phyloP scores from a whole-genome alignment of 2,797 vertebrate genomes.

The Lophotriccus pileatus region DNA sequence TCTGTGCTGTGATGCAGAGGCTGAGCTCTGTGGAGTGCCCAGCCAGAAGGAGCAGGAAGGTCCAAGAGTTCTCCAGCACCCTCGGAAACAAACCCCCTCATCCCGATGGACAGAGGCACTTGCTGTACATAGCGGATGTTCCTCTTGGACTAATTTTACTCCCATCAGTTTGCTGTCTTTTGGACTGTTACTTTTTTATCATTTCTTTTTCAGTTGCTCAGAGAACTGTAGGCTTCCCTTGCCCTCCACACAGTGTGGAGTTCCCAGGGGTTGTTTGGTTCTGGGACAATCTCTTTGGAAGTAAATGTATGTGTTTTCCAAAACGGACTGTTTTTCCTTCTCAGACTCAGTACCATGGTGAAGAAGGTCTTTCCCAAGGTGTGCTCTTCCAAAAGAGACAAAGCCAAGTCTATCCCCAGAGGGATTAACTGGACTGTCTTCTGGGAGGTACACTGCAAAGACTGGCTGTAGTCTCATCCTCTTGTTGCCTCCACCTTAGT shows the following conservation, averaged over 20 bases:
- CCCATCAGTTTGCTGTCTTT: constrained; percentile 23
- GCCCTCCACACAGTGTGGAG: constrained; percentile 31
- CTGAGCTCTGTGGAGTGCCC: background rate
- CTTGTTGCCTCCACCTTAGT: constrained; percentile 7
- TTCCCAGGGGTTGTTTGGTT: background rate
- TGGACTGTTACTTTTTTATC: background rate
- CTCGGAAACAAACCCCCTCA: background rate
- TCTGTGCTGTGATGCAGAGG: background rate
- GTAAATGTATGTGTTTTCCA: background rate
- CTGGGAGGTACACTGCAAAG: background rate
- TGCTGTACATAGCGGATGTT: constrained; percentile 46
- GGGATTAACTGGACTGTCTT: background rate
- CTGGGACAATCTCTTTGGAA: constrained; percentile 1
- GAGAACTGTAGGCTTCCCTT: constrained; percentile 15
- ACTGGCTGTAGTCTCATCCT: constrained; percentile 25
- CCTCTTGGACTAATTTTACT: background rate
- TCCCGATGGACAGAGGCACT: background rate
- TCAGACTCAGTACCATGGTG: background rate
- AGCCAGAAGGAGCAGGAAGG: background rate
- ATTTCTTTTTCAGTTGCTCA: background rate
- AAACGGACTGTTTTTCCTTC: constrained; percentile 17
- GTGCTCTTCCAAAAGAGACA: background rate
- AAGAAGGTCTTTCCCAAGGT: background rate
- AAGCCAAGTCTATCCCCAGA: background rate
- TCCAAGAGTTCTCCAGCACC: background rate